Evolutionary conservation across 2,113 vertebrate genomes (phyloP).

Genomic region (Anhinga anhinga): DNA sequence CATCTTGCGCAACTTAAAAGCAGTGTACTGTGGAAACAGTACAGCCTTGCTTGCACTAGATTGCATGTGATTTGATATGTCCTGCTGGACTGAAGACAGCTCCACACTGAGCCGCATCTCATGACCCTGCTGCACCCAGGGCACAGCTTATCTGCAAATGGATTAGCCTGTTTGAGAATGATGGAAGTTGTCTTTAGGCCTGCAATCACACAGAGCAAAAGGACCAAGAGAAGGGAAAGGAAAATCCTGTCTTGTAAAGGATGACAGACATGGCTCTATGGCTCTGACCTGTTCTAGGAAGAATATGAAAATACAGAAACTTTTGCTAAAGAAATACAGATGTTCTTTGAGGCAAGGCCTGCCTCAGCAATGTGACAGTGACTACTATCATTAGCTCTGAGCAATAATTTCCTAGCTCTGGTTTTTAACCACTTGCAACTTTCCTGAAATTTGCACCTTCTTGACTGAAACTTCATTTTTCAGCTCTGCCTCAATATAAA

Average conservation of each 20-base stretch:
- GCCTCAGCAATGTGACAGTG: background rate
- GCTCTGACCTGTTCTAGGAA: background rate
- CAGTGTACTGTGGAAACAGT: background rate
- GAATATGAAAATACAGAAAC: background rate
- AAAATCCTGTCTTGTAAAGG: background rate
- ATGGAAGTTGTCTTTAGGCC: background rate
- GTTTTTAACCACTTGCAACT: background rate
- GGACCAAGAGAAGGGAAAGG: background rate
- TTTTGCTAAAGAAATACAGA: background rate
- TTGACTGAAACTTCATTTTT: background rate
- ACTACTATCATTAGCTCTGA: background rate
- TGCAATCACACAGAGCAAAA: background rate
- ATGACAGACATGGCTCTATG: background rate
- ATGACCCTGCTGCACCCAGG: background rate
- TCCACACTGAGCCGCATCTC: rapidly evolving
- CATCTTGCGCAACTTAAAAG: background rate
- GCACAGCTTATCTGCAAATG: background rate
- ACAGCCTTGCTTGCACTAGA: background rate
- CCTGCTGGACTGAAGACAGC: background rate
- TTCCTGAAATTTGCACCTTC: background rate
- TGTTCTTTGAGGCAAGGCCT: background rate
- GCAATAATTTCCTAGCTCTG: background rate
- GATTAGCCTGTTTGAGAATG: background rate
- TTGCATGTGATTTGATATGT: background rate
- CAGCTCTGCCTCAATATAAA: background rate